phyloP scores from a whole-genome alignment of 2,888 invertebrate genomes.

The Cybosia mesomella region DNA sequence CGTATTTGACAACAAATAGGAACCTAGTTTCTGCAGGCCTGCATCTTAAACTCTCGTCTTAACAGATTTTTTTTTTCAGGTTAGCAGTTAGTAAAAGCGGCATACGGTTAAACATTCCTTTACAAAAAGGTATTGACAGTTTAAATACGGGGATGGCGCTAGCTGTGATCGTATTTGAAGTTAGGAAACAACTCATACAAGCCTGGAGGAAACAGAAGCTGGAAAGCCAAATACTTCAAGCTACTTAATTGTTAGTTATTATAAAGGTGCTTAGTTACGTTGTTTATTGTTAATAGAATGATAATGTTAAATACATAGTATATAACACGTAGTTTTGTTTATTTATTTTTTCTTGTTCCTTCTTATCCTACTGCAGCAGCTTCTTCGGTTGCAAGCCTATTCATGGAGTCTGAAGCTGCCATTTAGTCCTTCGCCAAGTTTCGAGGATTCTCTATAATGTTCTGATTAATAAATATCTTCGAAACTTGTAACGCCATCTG shows the following conservation, averaged over 20 bases:
- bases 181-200: constrained; percentile 89
- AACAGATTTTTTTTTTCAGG: constrained; percentile 58
- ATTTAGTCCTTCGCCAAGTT: not conserved
- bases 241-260: constrained; percentile 43
- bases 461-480: too few species aligned
- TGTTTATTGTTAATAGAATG: not conserved
- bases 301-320: constrained; percentile 9
- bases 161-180: constrained; percentile 94
- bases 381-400: too few species aligned
- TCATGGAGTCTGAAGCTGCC: too few species aligned
- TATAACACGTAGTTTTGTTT: not conserved
- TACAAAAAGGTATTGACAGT: constrained; percentile 92
- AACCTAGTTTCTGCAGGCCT: too few species aligned
- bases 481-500: not conserved
- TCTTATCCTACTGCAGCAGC: too few species aligned
- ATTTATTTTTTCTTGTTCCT: not conserved
- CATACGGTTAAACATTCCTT: constrained; percentile 91
- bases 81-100: constrained; percentile 88
- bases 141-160: constrained; percentile 94
- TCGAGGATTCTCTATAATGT: too few species aligned
- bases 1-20: too few species aligned
- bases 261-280: not conserved
- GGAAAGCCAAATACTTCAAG: constrained; percentile 52
- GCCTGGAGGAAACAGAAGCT: constrained; percentile 65
- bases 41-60: not conserved